These are phyloP conservation scores for Drosophila atroscutellata DNA, from an alignment of 2,888 invertebrate species.

Conservation along the genomic window DNA sequence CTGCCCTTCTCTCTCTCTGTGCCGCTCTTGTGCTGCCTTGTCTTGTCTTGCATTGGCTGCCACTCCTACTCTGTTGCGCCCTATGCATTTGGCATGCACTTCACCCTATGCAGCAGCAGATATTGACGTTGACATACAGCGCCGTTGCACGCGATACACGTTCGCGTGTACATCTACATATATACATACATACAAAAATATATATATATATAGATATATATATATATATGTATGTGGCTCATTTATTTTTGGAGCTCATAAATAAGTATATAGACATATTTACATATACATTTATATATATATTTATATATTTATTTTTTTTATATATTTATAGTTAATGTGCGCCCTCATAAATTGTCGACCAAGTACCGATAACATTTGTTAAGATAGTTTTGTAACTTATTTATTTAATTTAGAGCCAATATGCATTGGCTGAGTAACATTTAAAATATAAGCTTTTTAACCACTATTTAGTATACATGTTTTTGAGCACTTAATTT, in stretches of 20 bases:
- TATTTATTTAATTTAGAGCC: neutral
- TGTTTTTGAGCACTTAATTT: neutral
- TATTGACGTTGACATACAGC: constrained; percentile 81
- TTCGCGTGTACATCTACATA: constrained; percentile 11
- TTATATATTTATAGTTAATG: constrained; percentile 18
- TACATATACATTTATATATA: constrained; percentile 14
- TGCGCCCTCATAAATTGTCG: constrained; percentile 20
- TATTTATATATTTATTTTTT: constrained; percentile 17
- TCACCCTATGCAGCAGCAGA: constrained; percentile 74
- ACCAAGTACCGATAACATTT: neutral
- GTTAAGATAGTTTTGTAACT: neutral
- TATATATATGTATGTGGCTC: constrained; percentile 41
- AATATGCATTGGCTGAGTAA: no score
- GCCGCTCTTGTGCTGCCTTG: constrained; percentile 38
- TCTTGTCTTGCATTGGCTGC: constrained; percentile 57
- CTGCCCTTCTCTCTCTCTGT: constrained; percentile 21
- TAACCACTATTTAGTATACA: neutral
- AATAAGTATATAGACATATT: constrained; percentile 12
- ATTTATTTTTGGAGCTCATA: constrained; percentile 76
- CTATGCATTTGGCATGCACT: constrained; percentile 69
- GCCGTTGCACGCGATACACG: constrained; percentile 73
- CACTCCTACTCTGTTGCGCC: constrained; percentile 71
- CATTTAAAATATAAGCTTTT: neutral
- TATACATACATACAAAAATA: constrained; percentile 28
- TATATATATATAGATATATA: neutral